phyloP scores from a whole-genome alignment of 2,113 vertebrate genomes.

The Anolis sagrei region DNA sequence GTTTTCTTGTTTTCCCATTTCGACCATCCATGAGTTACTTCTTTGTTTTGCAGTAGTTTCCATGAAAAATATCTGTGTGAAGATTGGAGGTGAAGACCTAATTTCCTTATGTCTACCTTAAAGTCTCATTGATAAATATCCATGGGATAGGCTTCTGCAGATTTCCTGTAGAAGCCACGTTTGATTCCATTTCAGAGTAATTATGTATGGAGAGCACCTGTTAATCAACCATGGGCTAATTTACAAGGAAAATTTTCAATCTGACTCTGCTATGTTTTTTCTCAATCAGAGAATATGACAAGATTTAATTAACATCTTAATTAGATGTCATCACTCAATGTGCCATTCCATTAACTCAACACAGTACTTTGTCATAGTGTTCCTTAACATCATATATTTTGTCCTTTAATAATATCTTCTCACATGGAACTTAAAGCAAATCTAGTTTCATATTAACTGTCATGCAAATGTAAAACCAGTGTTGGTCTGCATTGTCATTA shows the following conservation, averaged over 20 bases:
- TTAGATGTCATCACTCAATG: slow-evolving; percentile 56
- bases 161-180: slow-evolving; percentile 38
- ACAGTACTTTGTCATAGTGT: slow-evolving; percentile 34
- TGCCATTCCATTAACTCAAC: slow-evolving; percentile 35
- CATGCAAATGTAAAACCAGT: background rate
- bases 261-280: slow-evolving; percentile 49
- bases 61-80: background rate
- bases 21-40: background rate
- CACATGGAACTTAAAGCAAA: background rate
- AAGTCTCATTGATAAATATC: background rate
- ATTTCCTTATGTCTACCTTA: background rate
- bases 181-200: slow-evolving; percentile 57
- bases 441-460: background rate
- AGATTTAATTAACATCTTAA: slow-evolving; percentile 70
- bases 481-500: background rate
- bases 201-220: slow-evolving; percentile 62
- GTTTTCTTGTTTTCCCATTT: background rate
- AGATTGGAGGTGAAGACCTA: background rate
- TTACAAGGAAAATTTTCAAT: slow-evolving; percentile 60
- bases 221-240: slow-evolving; percentile 62
- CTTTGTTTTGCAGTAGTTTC: background rate
- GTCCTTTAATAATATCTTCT: background rate
- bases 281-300: slow-evolving; percentile 59
- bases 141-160: slow-evolving; percentile 27
- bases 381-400: slow-evolving; percentile 30